phyloP scores from a whole-genome alignment of 1,140 invertebrate genomes.

The Homarus americanus region DNA sequence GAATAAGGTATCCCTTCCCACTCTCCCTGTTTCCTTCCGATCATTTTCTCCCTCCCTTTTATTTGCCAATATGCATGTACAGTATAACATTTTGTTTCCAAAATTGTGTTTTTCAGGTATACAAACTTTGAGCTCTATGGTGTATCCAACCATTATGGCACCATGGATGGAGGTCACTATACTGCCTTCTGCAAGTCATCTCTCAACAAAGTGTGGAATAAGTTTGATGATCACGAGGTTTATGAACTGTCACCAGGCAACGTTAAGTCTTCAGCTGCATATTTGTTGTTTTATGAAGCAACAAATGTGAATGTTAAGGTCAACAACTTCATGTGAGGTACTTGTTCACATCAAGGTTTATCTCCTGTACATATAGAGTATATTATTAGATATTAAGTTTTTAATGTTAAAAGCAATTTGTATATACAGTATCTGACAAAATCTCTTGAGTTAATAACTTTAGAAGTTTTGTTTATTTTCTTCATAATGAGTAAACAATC shows the following conservation, averaged over 20 bases:
- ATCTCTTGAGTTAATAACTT: too few species aligned
- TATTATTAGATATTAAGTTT: not conserved
- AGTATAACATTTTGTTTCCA: not conserved
- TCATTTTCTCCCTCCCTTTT: not conserved
- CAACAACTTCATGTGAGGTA: not conserved
- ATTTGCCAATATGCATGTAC: too few species aligned
- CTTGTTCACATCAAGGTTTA: not conserved
- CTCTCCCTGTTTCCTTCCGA: not conserved
- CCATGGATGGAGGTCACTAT: conserved; percentile 94
- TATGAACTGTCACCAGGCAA: conserved; percentile 84
- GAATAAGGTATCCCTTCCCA: too few species aligned
- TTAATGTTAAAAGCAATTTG: not conserved
- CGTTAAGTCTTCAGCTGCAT: conserved; percentile 87
- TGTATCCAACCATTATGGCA: conserved; percentile 94
- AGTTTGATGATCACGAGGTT: conserved; percentile 93
- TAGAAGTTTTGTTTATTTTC: too few species aligned
- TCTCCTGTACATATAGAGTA: not conserved
- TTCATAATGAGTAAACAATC: too few species aligned
- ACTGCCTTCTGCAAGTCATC: conserved; percentile 86
- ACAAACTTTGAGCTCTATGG: conserved; percentile 87
- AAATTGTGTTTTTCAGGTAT: conserved; percentile 44
- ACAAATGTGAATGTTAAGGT: conserved; percentile 36
- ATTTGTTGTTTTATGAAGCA: conserved; percentile 86
- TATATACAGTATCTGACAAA: not conserved
- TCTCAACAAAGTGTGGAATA: conserved; percentile 87